These are phyloP conservation scores for Cirrhinus mrigala DNA, from an alignment of 2,797 vertebrate genomes.

Conservation along the genomic window DNA sequence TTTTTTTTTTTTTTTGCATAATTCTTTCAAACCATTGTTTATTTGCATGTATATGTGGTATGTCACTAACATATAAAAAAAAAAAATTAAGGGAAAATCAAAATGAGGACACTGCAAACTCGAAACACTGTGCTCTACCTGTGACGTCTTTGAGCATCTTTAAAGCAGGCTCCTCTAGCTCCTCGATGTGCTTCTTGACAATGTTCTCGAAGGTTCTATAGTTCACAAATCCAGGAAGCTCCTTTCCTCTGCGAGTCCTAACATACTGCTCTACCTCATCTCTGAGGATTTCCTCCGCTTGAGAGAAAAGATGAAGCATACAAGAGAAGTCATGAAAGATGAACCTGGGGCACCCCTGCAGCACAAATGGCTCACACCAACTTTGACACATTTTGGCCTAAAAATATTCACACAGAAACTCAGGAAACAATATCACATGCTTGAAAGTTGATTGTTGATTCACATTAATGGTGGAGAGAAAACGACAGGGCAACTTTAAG, in stretches of 20 bases:
- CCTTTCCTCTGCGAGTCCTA: conserved; percentile 70
- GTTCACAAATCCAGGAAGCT: conserved; percentile 77
- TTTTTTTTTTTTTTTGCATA: not conserved
- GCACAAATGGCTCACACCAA: not conserved
- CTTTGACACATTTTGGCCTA: not conserved
- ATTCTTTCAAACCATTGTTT: too few relatives aligned
- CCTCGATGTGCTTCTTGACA: conserved; percentile 65
- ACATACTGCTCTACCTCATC: conserved; percentile 62
- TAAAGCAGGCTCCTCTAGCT: conserved; percentile 71
- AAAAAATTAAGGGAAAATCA: not conserved
- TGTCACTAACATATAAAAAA: too few relatives aligned
- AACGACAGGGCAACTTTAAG: too few relatives aligned
- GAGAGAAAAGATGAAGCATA: conserved; percentile 34
- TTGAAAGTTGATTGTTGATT: not conserved
- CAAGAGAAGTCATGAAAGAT: not conserved
- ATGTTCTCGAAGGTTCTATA: conserved; percentile 77
- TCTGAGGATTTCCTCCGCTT: conserved; percentile 56
- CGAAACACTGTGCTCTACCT: conserved; percentile 48
- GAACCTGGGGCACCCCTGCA: too few relatives aligned
- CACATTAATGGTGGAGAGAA: not conserved
- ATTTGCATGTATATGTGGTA: too few relatives aligned
- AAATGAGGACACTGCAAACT: not conserved
- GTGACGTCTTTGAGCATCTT: conserved; percentile 54
- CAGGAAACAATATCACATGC: too few relatives aligned
- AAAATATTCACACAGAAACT: too few relatives aligned